These are phyloP conservation scores for Enteromius unitaeniatus DNA, from an alignment of 2,797 vertebrate genomes.

Conservation along the genomic window DNA sequence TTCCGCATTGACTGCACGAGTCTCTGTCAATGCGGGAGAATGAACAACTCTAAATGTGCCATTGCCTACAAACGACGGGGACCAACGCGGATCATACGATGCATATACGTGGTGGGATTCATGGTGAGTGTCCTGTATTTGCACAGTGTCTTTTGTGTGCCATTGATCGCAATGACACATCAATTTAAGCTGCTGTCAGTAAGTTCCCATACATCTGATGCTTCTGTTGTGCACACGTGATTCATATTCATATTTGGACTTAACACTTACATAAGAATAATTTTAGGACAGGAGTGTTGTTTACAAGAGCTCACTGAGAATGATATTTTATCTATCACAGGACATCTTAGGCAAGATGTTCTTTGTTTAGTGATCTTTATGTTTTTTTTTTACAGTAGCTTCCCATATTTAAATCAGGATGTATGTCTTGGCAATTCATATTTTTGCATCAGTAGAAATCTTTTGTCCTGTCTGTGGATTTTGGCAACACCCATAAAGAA, in stretches of 20 bases:
- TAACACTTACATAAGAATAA: neutral
- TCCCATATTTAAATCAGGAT: neutral
- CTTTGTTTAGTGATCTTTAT: neutral
- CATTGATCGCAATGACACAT: neutral
- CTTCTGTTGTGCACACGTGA: neutral
- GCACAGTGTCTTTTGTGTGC: neutral
- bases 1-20: conserved; percentile 67
- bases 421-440: neutral
- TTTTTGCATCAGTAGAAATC: neutral
- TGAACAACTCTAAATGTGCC: conserved; percentile 74
- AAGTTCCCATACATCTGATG: neutral
- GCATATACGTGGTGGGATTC: conserved; percentile 82
- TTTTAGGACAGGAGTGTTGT: neutral
- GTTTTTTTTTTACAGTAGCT: neutral
- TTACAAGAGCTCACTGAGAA: neutral
- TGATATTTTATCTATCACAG: neutral
- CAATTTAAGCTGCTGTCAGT: neutral
- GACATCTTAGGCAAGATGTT: neutral
- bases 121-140: conserved; percentile 76
- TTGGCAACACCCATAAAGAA: neutral
- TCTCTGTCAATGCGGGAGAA: conserved; percentile 70
- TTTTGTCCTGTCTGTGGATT: neutral
- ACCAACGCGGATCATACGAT: conserved; percentile 72
- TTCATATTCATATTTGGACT: too few species aligned
- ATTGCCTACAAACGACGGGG: conserved; percentile 63